Conservation (phyloP, 2,888 invertebrate genomes). For the Amphipyra berbera region DNA sequence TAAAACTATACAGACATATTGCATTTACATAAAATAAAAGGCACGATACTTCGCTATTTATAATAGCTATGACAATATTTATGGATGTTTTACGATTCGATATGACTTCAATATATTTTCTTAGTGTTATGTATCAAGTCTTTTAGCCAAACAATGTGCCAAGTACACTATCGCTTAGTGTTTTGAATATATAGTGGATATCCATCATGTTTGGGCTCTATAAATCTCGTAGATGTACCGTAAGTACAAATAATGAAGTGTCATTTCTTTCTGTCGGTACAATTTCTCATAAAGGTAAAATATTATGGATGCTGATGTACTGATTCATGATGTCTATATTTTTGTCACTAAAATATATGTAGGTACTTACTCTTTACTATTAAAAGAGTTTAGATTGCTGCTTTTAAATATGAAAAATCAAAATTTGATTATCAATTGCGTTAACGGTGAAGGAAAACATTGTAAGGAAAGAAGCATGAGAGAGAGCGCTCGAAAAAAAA, state of each 20-base stretch:
- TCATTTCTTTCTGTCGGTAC: slow-evolving; percentile 13
- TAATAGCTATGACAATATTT: neutral
- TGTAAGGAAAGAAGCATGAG: no score
- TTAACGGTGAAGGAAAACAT: no score
- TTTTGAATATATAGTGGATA: slow-evolving; percentile 23
- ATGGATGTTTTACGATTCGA: neutral
- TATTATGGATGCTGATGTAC: neutral
- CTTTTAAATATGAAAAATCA: no score
- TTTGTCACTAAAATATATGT: no score
- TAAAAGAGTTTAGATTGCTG: no score
- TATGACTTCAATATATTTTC: neutral
- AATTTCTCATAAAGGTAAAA: slow-evolving; percentile 12
- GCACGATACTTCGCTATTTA: neutral
- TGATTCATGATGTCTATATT: no score
- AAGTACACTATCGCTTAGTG: slow-evolving; percentile 6
- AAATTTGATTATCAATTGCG: no score
- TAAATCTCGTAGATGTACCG: slow-evolving; percentile 23
- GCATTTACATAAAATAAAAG: neutral
- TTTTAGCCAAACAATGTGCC: slow-evolving; percentile 7
- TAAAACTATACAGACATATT: neutral
- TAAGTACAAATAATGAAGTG: slow-evolving; percentile 37
- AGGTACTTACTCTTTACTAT: no score
- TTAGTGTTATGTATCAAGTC: neutral
- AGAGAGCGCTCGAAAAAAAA: no score
- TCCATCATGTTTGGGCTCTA: slow-evolving; percentile 51